Conservation (phyloP, 2,113 vertebrate species). For the Salvelinus alpinus region DNA sequence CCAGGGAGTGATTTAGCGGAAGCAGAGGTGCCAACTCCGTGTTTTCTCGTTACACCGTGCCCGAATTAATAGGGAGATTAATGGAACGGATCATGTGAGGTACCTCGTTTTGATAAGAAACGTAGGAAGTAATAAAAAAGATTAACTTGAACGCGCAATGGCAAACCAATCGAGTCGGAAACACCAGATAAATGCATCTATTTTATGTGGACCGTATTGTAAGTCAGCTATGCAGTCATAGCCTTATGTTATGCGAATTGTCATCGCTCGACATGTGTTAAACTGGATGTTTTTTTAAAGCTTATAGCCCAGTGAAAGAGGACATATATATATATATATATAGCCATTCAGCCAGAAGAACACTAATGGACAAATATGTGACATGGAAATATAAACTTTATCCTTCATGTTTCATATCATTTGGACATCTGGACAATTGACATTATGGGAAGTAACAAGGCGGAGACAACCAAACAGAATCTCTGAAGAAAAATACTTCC, state of each 20-base stretch:
- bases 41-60: constrained; percentile 2
- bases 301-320: constrained; percentile 6
- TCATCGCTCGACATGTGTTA: background rate
- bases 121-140: background rate
- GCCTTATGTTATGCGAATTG: background rate
- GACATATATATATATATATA: background rate
- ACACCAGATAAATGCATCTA: background rate
- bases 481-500: constrained; percentile 9
- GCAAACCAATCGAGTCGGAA: constrained; percentile 5
- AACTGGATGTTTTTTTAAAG: constrained; percentile 24
- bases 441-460: constrained; percentile 31
- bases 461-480: constrained; percentile 5
- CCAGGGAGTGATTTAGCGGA: constrained; percentile 36
- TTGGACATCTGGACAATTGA: constrained; percentile 22
- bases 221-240: background rate
- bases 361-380: constrained; percentile 53
- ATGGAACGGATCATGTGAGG: background rate
- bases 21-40: constrained; percentile 34
- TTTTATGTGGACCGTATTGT: constrained; percentile 2
- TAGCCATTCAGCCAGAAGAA: constrained; percentile 17
- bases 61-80: background rate
- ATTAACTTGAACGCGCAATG: background rate
- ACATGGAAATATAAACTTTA: constrained; percentile 63
- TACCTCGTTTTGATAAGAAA: background rate
- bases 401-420: constrained; percentile 19